Conservation (phyloP, 2,888 invertebrate genomes). For the Chrysomela aeneicollis region DNA sequence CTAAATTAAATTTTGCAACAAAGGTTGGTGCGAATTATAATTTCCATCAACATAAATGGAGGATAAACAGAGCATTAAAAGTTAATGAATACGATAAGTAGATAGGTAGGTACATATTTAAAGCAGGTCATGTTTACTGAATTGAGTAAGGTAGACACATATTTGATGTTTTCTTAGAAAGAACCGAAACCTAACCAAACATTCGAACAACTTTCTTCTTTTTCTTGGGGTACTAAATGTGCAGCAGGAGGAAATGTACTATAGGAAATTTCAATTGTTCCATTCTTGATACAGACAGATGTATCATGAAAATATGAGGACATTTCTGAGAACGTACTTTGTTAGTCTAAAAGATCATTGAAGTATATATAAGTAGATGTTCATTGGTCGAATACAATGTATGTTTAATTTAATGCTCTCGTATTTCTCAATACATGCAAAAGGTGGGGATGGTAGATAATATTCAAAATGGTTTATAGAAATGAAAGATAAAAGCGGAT, state of each 20-base stretch:
- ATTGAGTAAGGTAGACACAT: not conserved
- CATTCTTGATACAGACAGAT: too few species aligned
- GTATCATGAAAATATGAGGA: too few species aligned
- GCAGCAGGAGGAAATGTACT: too few species aligned
- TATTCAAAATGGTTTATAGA: not conserved
- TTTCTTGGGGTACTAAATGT: too few species aligned
- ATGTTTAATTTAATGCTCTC: not conserved
- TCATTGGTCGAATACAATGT: too few species aligned
- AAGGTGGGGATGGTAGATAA: not conserved
- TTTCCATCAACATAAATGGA: conserved; percentile 7
- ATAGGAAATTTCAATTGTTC: too few species aligned
- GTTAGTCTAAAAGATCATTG: too few species aligned
- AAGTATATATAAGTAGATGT: too few species aligned
- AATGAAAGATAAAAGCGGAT: conserved; percentile 1
- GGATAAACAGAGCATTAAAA: conserved; percentile 21
- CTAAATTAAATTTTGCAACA: conserved; percentile 6
- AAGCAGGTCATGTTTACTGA: not conserved
- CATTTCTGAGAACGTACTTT: too few species aligned
- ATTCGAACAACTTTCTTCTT: too few species aligned
- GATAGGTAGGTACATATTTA: too few species aligned
- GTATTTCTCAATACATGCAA: not conserved
- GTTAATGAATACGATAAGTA: conserved; percentile 11
- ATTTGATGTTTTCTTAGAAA: not conserved
- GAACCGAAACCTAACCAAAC: too few species aligned
- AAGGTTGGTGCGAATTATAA: conserved; percentile 8